Base-by-base conservation (phyloP, 2,888 invertebrate species). In the Leuctra nigra region DNA sequence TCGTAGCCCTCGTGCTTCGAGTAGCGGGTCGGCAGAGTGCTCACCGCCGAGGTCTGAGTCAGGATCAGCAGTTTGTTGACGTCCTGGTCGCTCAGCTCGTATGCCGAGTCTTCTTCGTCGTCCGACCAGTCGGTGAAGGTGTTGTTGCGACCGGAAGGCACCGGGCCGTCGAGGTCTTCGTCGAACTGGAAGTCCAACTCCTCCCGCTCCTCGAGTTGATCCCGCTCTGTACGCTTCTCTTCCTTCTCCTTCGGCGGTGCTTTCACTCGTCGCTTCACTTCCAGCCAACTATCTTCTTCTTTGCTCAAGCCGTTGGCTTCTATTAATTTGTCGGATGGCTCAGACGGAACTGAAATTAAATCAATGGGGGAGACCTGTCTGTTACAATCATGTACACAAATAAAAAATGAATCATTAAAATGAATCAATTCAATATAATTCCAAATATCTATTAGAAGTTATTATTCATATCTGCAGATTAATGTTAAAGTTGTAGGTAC, bases 131-230 rank as follows among this genome's bases (percentile, higher is more conserved):
- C 81, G 62, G 89, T 82, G 75, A 92, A 87, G 62, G 84, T 87
- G 73, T 92, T 92, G 52, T 84, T 83, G 59, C 91, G 76, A 16
- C 90, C 91, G 57, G 84, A 83, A 1, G 88, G 88, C 62, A 87
- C 75, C 14, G 72, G 79, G 62, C 74, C 75, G 58, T 92, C 91
- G 61, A 96, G 75, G 72, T 98, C 98, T 75, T 97, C 97, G 69
- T 98, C 97, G 70, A 98, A 92, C 75, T 94, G 91, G 75, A 98
- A 98, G 72, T 95, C 93, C 63, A 96, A 75, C 70, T 95, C 95
- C 73, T 95, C 94, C 62, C 83, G 79, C 62, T 75, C 75, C 57
- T 71, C 64, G 54, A 61, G 57, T 3, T 53, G 50, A 13, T 59
- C 61, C 20, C 50, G 54, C 7, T 59, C 59, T n/a, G n/a, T n/a